These are phyloP conservation scores for Brachirus orientalis DNA, from an alignment of 2,113 vertebrate genomes.

Conservation along the genomic window DNA sequence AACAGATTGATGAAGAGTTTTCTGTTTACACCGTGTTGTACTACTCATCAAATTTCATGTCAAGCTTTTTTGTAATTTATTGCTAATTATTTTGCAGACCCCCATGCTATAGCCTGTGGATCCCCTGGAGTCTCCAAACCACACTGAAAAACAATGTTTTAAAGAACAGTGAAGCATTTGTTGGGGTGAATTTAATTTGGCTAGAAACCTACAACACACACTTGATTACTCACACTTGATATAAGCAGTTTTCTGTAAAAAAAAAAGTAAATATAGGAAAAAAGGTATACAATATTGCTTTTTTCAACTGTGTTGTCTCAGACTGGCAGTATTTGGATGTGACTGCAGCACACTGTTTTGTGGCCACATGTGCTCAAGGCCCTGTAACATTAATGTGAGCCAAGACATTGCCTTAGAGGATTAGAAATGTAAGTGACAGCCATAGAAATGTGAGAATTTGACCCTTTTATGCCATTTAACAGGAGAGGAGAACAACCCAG, in stretches of 20 bases:
- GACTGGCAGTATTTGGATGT: slow-evolving; percentile 39
- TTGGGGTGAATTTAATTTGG: neutral
- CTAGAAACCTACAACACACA: neutral
- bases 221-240: no score
- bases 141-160: no score
- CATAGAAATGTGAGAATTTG: slow-evolving; percentile 45
- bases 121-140: no score
- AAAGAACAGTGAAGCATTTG: no score
- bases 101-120: no score
- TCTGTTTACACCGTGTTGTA: no score
- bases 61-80: no score
- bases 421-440: slow-evolving; percentile 66
- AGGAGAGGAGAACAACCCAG: slow-evolving; percentile 25
- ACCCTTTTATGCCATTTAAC: slow-evolving; percentile 58
- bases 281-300: neutral
- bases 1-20: no score
- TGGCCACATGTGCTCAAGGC: slow-evolving; percentile 31
- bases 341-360: slow-evolving; percentile 21
- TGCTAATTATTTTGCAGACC: no score
- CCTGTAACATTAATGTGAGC: slow-evolving; percentile 40
- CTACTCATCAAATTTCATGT: no score
- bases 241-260: no score
- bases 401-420: slow-evolving; percentile 46
- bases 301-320: slow-evolving; percentile 31
- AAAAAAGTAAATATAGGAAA: no score